phyloP scores from a whole-genome alignment of 2,797 vertebrate genomes.

The Euthynnus affinis region DNA sequence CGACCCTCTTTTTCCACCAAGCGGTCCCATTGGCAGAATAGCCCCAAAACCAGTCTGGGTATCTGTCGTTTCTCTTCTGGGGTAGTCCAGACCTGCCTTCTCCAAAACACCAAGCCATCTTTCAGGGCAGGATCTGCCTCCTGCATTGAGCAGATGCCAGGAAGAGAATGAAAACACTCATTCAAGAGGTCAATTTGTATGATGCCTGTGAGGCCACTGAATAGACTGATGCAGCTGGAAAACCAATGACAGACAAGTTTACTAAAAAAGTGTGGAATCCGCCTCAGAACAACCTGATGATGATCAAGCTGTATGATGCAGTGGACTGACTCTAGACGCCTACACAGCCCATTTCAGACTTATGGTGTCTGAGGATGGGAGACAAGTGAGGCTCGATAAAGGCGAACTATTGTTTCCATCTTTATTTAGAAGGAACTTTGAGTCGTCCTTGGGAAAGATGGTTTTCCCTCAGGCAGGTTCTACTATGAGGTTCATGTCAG shows the following conservation, averaged over 20 bases:
- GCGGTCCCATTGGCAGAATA: no score
- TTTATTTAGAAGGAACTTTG: background rate
- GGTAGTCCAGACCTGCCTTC: accelerated
- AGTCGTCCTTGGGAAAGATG: slow-evolving; percentile 29
- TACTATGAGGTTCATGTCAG: slow-evolving; percentile 60
- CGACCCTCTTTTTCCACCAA: no score
- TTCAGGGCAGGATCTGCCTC: background rate
- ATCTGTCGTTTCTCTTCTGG: accelerated
- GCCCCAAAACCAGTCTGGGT: accelerated
- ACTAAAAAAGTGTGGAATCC: slow-evolving; percentile 28
- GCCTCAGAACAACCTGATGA: slow-evolving; percentile 42
- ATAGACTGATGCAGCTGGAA: background rate
- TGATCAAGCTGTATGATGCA: slow-evolving; percentile 35
- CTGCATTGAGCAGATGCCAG: no score
- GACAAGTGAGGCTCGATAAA: background rate
- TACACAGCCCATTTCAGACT: background rate
- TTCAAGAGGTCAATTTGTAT: slow-evolving; percentile 19
- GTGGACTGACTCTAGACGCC: slow-evolving; percentile 55
- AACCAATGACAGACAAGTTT: background rate
- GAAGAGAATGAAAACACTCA: slow-evolving; percentile 30
- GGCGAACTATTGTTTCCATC: accelerated
- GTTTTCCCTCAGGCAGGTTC: slow-evolving; percentile 60
- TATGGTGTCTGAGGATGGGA: slow-evolving; percentile 21
- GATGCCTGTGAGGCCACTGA: background rate
- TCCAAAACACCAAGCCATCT: background rate